Conservation (phyloP, 2,113 vertebrate genomes). For the Ochotona curzoniae region DNA sequence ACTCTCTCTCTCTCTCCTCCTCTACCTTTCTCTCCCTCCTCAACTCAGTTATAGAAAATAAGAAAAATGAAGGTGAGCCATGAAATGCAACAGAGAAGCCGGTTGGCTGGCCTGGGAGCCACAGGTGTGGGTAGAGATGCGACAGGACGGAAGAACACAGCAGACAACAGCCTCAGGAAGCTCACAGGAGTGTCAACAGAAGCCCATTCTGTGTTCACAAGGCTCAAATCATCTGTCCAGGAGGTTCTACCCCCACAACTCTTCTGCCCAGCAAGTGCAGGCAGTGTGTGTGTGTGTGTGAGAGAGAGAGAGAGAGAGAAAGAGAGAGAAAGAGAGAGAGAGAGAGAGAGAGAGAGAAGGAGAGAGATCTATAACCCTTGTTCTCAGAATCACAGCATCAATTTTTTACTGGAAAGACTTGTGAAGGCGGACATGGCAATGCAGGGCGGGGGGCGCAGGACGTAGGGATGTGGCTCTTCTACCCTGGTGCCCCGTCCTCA, state of each 20-base stretch:
- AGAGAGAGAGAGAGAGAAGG: no score
- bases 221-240: neutral
- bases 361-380: neutral
- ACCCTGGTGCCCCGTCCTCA: fast-evolving
- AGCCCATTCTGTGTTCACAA: no score
- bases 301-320: no score
- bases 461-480: no score
- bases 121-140: neutral
- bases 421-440: no score
- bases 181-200: fast-evolving
- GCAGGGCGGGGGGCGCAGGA: no score
- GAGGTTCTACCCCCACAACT: neutral
- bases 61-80: neutral
- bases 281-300: neutral
- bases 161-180: neutral
- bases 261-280: neutral
- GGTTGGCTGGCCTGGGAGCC: neutral
- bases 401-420: neutral
- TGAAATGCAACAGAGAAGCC: neutral
- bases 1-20: no score
- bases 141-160: no score
- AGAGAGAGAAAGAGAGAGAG: no score
- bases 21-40: no score
- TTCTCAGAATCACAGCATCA: no score
- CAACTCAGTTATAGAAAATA: neutral